Conservation (phyloP, 2,113 vertebrate genomes). For the Lates calcarifer region DNA sequence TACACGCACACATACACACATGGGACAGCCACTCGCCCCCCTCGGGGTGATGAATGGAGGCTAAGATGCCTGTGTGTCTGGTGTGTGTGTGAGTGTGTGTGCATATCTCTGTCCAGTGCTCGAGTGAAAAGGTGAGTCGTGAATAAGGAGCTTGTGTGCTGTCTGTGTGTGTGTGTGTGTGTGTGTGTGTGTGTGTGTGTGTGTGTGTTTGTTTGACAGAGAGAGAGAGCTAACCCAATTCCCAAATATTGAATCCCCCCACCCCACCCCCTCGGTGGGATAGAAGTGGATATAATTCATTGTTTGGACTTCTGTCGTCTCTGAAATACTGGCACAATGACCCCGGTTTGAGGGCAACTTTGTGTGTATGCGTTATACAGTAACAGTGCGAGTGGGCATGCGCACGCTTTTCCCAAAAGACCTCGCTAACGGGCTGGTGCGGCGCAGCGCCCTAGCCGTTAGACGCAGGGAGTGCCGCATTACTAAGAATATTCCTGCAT, state of each 20-base stretch:
- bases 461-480: conserved; percentile 79
- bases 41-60: conserved; percentile 93
- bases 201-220: conserved; percentile 3
- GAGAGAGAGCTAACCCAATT: conserved; percentile 58
- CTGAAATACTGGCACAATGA: conserved; percentile 74
- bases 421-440: conserved; percentile 50
- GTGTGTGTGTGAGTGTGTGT: conserved; percentile 82
- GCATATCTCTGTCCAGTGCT: conserved; percentile 48
- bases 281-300: conserved; percentile 62
- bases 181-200: not conserved
- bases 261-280: no score
- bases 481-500: conserved; percentile 84
- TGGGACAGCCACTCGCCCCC: conserved; percentile 91
- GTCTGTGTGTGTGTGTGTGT: not conserved
- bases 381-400: conserved; percentile 52
- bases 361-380: conserved; percentile 70
- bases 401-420: conserved; percentile 73
- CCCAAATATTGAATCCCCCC: conserved; percentile 72
- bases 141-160: conserved; percentile 65
- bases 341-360: conserved; percentile 69
- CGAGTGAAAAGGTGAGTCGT: conserved; percentile 66
- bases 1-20: conserved; percentile 69
- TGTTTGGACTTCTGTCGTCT: conserved; percentile 65
- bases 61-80: conserved; percentile 77
- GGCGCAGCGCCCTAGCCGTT: conserved; percentile 36